Conservation (phyloP, 2,888 invertebrate genomes). For the Cancer borealis region DNA sequence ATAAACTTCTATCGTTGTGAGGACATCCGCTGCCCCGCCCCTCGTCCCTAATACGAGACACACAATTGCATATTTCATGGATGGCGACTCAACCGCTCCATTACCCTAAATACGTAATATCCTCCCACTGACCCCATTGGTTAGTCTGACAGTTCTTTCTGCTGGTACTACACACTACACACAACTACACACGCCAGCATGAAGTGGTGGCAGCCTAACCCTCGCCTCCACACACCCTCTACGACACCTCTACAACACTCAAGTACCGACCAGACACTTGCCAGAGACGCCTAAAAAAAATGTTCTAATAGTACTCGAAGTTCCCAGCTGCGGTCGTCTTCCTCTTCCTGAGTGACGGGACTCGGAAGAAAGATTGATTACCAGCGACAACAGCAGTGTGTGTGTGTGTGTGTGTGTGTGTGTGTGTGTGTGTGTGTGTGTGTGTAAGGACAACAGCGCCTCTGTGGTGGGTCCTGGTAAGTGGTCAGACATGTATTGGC, state of each 20-base stretch:
- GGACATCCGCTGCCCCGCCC: background rate
- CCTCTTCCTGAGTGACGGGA: background rate
- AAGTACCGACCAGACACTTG: slow-evolving; percentile 22
- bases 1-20: background rate
- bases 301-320: background rate
- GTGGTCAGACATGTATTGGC: background rate
- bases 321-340: slow-evolving; percentile 4
- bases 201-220: background rate
- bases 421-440: background rate
- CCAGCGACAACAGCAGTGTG: background rate
- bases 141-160: background rate
- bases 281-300: slow-evolving; percentile 2
- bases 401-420: slow-evolving; percentile 33
- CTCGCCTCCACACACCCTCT: background rate
- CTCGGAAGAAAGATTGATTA: slow-evolving; percentile 27
- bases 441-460: background rate
- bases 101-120: background rate
- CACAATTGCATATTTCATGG: background rate
- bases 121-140: background rate
- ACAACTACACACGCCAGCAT: background rate
- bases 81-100: background rate
- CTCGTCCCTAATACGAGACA: background rate
- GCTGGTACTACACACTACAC: background rate
- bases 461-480: background rate
- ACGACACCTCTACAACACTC: background rate